Conservation (phyloP, 2,113 vertebrate species). For the Siniperca chuatsi region DNA sequence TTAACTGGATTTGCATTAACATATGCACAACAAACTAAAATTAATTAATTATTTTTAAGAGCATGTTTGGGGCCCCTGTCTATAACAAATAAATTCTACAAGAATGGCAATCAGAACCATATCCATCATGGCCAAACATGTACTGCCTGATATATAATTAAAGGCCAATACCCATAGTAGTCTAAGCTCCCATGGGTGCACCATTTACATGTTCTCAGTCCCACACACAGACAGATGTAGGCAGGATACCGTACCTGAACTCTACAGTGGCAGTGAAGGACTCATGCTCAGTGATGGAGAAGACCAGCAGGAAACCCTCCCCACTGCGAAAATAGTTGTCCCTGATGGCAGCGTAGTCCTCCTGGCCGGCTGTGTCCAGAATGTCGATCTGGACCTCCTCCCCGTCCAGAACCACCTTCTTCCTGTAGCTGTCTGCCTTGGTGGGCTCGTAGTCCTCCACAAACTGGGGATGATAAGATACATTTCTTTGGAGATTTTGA, state of each 20-base stretch:
- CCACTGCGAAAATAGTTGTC: conserved; percentile 85
- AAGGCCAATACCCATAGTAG: background rate
- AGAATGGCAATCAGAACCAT: too few relatives aligned
- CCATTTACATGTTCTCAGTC: background rate
- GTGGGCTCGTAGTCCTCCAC: conserved; percentile 83
- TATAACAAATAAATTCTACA: background rate
- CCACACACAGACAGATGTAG: background rate
- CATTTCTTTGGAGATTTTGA: background rate
- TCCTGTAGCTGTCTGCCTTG: conserved; percentile 84
- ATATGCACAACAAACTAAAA: too few relatives aligned
- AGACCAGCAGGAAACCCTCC: conserved; percentile 84
- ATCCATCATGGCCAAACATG: background rate
- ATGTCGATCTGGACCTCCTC: conserved; percentile 85
- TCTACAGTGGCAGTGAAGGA: conserved; percentile 80
- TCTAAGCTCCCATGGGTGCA: background rate
- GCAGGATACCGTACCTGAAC: conserved; percentile 70
- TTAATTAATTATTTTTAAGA: background rate
- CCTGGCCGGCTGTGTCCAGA: conserved; percentile 83
- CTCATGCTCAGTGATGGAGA: conserved; percentile 83
- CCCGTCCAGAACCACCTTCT: conserved; percentile 84
- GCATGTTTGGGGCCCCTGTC: background rate
- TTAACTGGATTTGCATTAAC: conserved; percentile 13
- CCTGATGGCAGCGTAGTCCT: conserved; percentile 84
- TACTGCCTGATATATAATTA: background rate
- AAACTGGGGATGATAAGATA: conserved; percentile 59